phyloP scores from a whole-genome alignment of 2,113 vertebrate species.

The Malurus alboscapulatus region DNA sequence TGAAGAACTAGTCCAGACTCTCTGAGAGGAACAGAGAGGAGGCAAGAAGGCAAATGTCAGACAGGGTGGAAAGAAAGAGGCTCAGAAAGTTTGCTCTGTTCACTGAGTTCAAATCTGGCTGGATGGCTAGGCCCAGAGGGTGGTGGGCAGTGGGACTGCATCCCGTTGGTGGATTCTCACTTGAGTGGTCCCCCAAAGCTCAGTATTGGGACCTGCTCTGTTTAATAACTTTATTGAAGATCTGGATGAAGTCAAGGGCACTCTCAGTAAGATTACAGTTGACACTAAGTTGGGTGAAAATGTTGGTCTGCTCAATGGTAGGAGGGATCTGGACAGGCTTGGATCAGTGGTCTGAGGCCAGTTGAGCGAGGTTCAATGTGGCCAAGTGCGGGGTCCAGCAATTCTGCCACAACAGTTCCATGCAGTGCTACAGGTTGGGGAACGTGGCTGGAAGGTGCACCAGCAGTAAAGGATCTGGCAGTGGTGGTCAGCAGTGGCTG shows the following conservation, averaged over 20 bases:
- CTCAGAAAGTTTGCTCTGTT: background rate
- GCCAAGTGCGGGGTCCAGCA: background rate
- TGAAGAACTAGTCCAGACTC: background rate
- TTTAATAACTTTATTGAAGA: background rate
- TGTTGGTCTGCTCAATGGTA: background rate
- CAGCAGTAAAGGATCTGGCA: background rate
- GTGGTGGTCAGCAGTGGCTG: background rate
- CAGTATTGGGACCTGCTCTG: background rate
- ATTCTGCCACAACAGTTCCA: background rate
- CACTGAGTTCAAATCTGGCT: background rate
- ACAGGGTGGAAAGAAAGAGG: background rate
- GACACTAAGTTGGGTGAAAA: background rate
- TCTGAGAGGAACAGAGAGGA: background rate
- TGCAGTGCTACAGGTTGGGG: background rate
- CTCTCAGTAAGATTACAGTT: no score
- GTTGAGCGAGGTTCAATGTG: rapidly evolving
- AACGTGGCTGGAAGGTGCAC: rapidly evolving
- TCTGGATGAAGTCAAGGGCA: background rate
- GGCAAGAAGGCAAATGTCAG: background rate
- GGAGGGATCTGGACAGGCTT: background rate
- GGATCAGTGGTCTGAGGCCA: background rate
- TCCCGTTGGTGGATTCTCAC: background rate
- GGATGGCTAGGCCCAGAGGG: no score
- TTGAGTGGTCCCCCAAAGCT: background rate
- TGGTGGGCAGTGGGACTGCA: background rate